Percentiles rank a stretch among this genome's conserved stretches.
These are phyloP conservation scores for Sebastes minor DNA, from an alignment of 2,797 vertebrate genomes.

Conservation along the genomic window DNA sequence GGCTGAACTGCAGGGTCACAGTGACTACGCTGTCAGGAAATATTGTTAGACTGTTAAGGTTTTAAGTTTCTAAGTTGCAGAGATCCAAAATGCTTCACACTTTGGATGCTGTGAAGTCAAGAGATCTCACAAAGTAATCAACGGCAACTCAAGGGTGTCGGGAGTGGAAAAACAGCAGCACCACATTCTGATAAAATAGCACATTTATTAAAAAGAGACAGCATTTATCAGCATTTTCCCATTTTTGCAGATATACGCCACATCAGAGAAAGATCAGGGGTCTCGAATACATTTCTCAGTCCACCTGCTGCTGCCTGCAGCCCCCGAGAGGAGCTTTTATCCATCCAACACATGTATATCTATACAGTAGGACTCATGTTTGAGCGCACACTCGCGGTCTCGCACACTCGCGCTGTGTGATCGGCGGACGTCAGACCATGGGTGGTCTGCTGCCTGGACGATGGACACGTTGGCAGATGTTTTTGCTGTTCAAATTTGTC, in stretches of 20 bases:
- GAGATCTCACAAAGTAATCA: not conserved
- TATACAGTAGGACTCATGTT: constrained; percentile 40
- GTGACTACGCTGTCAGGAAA: not conserved
- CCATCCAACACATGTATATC: constrained; percentile 28
- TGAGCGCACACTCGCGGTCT: constrained; percentile 29
- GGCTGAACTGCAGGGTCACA: not conserved
- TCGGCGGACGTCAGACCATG: not conserved
- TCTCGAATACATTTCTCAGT: constrained; percentile 50
- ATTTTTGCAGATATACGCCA: constrained; percentile 62
- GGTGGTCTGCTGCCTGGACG: constrained; percentile 14
- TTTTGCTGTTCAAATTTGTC: constrained; percentile 27
- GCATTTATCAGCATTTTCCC: constrained; percentile 77
- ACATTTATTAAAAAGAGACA: constrained; percentile 90
- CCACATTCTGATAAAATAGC: constrained; percentile 85
- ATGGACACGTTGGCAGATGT: constrained; percentile 14
- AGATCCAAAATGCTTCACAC: not conserved
- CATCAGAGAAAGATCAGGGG: constrained; percentile 54
- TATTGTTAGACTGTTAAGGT: not conserved
- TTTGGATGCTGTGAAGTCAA: not conserved
- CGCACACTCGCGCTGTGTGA: constrained; percentile 28
- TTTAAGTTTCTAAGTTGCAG: not conserved
- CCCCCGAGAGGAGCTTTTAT: constrained; percentile 34
- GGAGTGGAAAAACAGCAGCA: constrained; percentile 9
- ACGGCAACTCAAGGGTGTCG: not conserved
- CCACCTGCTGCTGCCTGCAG: constrained; percentile 55